Evolutionary conservation across 2,888 invertebrate species (phyloP).

Genomic region (Meghimatium bilineatum): DNA sequence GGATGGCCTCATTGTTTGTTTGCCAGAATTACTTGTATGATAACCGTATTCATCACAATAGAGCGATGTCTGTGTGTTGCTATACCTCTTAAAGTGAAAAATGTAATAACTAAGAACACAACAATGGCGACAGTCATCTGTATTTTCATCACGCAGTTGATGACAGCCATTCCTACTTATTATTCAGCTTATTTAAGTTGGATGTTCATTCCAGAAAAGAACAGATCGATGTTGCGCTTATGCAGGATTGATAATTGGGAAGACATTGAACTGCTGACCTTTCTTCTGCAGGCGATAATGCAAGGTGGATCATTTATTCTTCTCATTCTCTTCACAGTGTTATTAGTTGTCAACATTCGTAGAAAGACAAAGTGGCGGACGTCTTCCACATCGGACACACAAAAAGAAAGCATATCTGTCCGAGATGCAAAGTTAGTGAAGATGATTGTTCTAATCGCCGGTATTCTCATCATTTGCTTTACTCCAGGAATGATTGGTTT

Average conservation of each 20-base stretch:
- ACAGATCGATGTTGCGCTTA: conserved; percentile 31
- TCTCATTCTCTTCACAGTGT: conserved; percentile 1
- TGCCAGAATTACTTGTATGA: conserved; percentile 5
- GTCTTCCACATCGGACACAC: background rate
- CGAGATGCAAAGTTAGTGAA: background rate
- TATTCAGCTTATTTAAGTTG: conserved; percentile 8
- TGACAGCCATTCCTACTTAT: background rate
- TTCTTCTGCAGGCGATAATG: conserved; percentile 16
- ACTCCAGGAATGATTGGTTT: conserved; percentile 24
- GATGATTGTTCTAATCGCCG: background rate
- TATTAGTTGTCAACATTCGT: background rate
- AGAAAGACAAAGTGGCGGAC: conserved; percentile 26
- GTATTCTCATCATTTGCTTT: conserved; percentile 26
- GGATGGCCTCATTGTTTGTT: conserved; percentile 31
- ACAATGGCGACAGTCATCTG: background rate
- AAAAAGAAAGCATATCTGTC: background rate
- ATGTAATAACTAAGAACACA: background rate
- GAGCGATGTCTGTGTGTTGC: conserved; percentile 29
- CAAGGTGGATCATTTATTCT: conserved; percentile 16
- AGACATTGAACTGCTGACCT: conserved; percentile 27
- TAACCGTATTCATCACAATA: conserved; percentile 24
- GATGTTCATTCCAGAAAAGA: conserved; percentile 30
- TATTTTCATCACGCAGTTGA: background rate
- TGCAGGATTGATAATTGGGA: background rate
- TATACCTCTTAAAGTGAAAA: conserved; percentile 18